Base-by-base conservation (phyloP, 1,140 invertebrate genomes). In the Chironomus striatipennis region DNA sequence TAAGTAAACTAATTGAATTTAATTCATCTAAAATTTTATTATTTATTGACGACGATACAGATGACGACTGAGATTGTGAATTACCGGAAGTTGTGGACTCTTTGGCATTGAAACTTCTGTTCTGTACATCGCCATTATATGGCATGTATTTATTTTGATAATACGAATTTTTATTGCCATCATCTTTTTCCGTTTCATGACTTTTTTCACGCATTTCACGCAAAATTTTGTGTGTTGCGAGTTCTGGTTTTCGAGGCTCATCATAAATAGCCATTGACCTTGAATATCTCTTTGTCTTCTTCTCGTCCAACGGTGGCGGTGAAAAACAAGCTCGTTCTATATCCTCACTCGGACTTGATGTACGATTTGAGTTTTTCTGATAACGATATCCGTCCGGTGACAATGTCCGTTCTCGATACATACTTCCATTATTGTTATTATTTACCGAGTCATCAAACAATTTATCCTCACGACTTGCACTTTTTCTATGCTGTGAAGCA, bases 201-300 rank as follows among this genome's bases (percentile, higher is more conserved):
- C 80, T 84, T 77, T 87, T 88, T 78, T 89, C 87, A 9, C 88
- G 79, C 75, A 90, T 88, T 79, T 90, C 88, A 75, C 86, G 85
- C 0, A 89, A 77, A 43, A 88, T 86, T 79, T 86, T 87, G 79
- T 89, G 88, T 0, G 87, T 87, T 78, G 88, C 87, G 42, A 86
- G 78, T 78, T 89, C 88, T 47, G 87, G 84, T 77, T 87, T 88
- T 76, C 21, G 42, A 0, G 89, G 87, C 0, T 90, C 85, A 74
- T 93, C 91, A 77, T 90, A 93, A 79, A 93, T 70, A 70, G 65
- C n/a, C 7, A 70, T 6, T 7, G n/a, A 92, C 75, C 90, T 84
- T 12, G 90, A 92, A 64, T 90, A 86, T 75, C 88, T 84, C 34
- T 87, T 85, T 75, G 85, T 86, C 34, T 81, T 81, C 24, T 82